A percentile compares a stretch with the other conserved stretches of the same genome.
These are phyloP conservation scores for Aeoliscus strigatus DNA, from an alignment of 2,797 vertebrate genomes.

Conservation along the genomic window DNA sequence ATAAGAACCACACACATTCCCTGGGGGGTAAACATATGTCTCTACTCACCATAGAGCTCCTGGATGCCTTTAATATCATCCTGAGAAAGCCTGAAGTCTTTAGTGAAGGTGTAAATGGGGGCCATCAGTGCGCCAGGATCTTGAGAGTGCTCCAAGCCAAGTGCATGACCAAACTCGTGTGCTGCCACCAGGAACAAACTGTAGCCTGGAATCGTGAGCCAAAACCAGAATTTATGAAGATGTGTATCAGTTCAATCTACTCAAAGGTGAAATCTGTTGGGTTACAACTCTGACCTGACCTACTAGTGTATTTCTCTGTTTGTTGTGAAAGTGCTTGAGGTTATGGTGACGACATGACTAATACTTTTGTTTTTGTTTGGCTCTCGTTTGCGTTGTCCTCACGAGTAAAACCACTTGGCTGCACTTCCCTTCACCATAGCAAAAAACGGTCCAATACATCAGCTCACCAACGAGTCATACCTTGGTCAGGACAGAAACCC, in stretches of 20 bases:
- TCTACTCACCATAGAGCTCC: conserved; percentile 87
- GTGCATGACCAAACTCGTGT: conserved; percentile 96
- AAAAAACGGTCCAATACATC: too few relatives aligned
- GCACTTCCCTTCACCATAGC: too few relatives aligned
- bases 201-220: conserved; percentile 77
- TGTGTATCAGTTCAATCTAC: too few relatives aligned
- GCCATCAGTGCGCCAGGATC: conserved; percentile 95
- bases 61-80: conserved; percentile 94
- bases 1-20: neutral
- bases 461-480: too few relatives aligned
- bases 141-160: conserved; percentile 95
- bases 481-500: conserved; percentile 98
- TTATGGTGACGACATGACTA: neutral
- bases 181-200: conserved; percentile 98
- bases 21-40: neutral
- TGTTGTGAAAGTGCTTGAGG: neutral
- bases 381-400: neutral
- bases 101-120: conserved; percentile 92
- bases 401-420: too few relatives aligned
- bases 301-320: conserved; percentile 1
- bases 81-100: conserved; percentile 88
- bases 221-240: too few relatives aligned
- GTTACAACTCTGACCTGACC: neutral
- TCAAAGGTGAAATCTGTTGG: neutral
- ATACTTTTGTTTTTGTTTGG: neutral